Conservation (phyloP, 2,113 vertebrate genomes). For the Syngnathoides biaculeatus region DNA sequence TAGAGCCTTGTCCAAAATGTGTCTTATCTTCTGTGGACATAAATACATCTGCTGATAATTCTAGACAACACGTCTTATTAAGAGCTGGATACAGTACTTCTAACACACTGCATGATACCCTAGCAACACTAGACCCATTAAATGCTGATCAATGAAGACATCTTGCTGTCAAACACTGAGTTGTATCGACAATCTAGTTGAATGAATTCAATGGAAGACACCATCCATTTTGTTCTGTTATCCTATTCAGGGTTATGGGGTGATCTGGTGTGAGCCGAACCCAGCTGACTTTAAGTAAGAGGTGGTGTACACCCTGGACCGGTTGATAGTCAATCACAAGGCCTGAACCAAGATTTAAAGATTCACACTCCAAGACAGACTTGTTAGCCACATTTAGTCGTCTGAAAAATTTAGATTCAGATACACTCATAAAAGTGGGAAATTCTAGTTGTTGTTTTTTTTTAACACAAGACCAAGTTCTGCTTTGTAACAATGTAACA, state of each 20-base stretch:
- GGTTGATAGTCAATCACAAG: too few relatives aligned
- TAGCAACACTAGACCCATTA: conserved; percentile 46
- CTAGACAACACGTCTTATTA: conserved; percentile 56
- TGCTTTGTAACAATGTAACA: not conserved
- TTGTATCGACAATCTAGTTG: conserved; percentile 18
- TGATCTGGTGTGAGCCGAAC: not conserved
- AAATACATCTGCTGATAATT: conserved; percentile 61
- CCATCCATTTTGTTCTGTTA: too few relatives aligned
- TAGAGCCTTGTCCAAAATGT: conserved; percentile 49
- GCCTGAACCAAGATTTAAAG: not conserved
- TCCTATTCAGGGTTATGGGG: not conserved
- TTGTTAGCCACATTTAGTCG: not conserved
- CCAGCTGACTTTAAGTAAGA: not conserved
- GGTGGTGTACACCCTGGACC: too few relatives aligned
- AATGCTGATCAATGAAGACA: conserved; percentile 53
- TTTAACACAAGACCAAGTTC: conserved; percentile 7
- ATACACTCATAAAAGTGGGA: too few relatives aligned
- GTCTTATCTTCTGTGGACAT: conserved; percentile 49
- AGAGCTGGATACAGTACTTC: conserved; percentile 27
- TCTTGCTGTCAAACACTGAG: conserved; percentile 28
- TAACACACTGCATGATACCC: conserved; percentile 32
- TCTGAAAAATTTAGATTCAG: not conserved
- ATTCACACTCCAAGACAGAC: not conserved
- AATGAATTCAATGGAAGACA: not conserved
- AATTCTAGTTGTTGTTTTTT: not conserved